Evolutionary conservation across 37 sponge, comb jelly and placozoan species (phyloP).

Genomic region (Bolinopsis microptera): DNA sequence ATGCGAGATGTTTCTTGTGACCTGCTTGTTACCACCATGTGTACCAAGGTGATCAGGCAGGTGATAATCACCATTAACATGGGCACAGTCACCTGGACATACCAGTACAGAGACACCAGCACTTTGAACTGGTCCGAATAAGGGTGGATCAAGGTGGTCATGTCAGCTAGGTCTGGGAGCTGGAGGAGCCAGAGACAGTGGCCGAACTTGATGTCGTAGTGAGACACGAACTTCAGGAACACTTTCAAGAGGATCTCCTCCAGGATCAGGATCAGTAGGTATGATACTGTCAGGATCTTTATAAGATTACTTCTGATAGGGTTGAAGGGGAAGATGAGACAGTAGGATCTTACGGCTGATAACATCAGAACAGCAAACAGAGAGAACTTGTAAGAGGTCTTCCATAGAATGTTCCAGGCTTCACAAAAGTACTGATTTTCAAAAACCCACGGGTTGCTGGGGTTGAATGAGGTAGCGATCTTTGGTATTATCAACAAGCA

Average conservation of each 20-base stretch:
- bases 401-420: neutral
- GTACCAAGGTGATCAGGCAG: neutral
- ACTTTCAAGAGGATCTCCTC: neutral
- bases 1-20: neutral
- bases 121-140: neutral
- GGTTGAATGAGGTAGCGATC: neutral
- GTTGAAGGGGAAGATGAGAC: neutral
- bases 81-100: neutral
- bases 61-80: neutral
- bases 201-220: neutral
- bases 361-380: neutral
- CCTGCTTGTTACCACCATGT: neutral
- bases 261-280: neutral
- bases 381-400: neutral
- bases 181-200: neutral
- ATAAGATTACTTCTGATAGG: neutral
- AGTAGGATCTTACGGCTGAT: neutral
- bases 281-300: neutral
- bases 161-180: neutral
- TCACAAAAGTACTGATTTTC: neutral
- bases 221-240: neutral
- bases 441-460: neutral
- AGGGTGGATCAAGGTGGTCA: neutral
- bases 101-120: neutral
- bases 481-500: neutral